These are phyloP conservation scores for Cylloceria caligata DNA, from an alignment of 2,888 invertebrate genomes.

Conservation along the genomic window DNA sequence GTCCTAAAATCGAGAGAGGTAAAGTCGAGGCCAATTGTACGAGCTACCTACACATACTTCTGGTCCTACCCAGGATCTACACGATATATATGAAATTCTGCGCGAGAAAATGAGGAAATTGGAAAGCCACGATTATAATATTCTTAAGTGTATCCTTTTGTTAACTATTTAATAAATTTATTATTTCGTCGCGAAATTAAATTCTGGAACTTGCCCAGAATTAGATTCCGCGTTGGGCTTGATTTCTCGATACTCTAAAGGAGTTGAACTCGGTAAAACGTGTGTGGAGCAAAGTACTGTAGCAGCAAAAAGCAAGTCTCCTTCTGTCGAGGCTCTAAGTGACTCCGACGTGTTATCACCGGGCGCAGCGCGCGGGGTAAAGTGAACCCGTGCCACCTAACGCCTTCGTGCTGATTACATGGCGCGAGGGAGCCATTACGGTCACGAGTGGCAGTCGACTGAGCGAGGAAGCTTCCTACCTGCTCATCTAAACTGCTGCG, in stretches of 20 bases:
- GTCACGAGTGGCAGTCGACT: constrained; percentile 52
- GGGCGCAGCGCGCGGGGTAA: constrained; percentile 29
- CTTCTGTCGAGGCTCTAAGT: constrained; percentile 70
- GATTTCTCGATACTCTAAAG: background rate
- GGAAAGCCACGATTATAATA: constrained; percentile 34
- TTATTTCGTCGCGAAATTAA: constrained; percentile 54
- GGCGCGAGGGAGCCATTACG: constrained; percentile 69
- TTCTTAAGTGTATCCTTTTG: constrained; percentile 11
- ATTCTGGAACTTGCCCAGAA: constrained; percentile 27
- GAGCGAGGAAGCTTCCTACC: constrained; percentile 44
- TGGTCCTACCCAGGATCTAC: background rate
- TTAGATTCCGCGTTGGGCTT: background rate
- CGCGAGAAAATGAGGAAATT: constrained; percentile 33
- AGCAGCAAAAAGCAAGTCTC: constrained; percentile 55
- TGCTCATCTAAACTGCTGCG: constrained; percentile 63
- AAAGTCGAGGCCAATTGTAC: constrained; percentile 72
- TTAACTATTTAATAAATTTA: constrained; percentile 42
- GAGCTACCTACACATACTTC: constrained; percentile 64
- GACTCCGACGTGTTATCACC: constrained; percentile 72
- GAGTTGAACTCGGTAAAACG: constrained; percentile 6
- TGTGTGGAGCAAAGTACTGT: constrained; percentile 1
- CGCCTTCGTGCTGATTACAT: constrained; percentile 74
- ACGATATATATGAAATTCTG: constrained; percentile 20
- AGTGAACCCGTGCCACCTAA: constrained; percentile 68
- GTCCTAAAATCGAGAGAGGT: constrained; percentile 18